Evolutionary conservation across 2,888 invertebrate species (phyloP), one percentile per base, ranked within the genome.

Genomic region (Pristionchus japonicus): DNA sequence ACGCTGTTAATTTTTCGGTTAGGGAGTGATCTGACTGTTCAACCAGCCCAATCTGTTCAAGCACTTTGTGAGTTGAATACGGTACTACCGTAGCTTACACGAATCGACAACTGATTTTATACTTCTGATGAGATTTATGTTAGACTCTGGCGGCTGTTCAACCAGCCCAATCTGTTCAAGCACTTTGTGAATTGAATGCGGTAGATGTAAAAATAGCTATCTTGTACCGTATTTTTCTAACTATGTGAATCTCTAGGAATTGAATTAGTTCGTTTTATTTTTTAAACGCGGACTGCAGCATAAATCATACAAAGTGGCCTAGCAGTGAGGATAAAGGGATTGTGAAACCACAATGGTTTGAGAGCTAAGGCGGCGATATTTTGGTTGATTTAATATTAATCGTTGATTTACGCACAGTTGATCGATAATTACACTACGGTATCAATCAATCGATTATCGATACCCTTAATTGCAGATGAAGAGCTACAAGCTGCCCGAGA

Each of bases 81-180:
- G 23, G 7, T 7, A n/a, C 40, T 43, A 31, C n/a, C n/a, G 74
- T 43, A 43, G 37, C n/a, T n/a, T n/a, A n/a, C n/a, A 40, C 74
- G 4, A 74, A 74, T n/a, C n/a, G n/a, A n/a, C n/a, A n/a, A n/a
- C n/a, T n/a, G 17, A 20, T 74, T 74, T 11, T 40, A 74, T 34
- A 40, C 40, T 23, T 23, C 23, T 74, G 20, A n/a, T 40, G 17
- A 4, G 20, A 20, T 31, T 74, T n/a, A n/a, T n/a, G n/a, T n/a
- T n/a, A n/a, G n/a, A n/a, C n/a, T n/a, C n/a, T n/a, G n/a, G n/a
- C 93, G 93, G 93, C 88, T 91, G 52, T 93, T 93, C 90, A 93
- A 93, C 90, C 93, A 93, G 87, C 92, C 93, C 31, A 84, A 89
- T 9, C 90, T 93, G 87, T 93, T 93, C 89, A 92, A 93, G 80